phyloP scores from a whole-genome alignment of 2,888 invertebrate species.

The Ptilodon capucinus region DNA sequence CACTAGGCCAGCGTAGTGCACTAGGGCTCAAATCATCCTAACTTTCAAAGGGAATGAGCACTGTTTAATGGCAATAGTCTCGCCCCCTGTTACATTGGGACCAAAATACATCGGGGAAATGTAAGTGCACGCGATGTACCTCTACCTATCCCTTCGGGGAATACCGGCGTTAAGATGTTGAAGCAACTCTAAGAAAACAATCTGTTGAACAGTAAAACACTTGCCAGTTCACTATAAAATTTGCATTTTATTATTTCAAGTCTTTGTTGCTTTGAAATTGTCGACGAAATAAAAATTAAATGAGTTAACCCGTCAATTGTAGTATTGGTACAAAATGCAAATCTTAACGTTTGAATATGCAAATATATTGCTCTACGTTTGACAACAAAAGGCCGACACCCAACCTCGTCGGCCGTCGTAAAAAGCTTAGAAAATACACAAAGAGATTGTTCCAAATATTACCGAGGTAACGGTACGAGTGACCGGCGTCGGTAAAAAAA shows the following conservation, averaged over 20 bases:
- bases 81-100: too few species aligned
- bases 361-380: constrained; percentile 60
- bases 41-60: too few species aligned
- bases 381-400: constrained; percentile 57
- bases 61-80: too few species aligned
- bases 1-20: too few species aligned
- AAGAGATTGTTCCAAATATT: constrained; percentile 68
- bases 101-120: too few species aligned
- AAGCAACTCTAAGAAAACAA: background rate
- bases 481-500: constrained; percentile 57
- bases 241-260: constrained; percentile 67
- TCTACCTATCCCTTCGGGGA: too few species aligned
- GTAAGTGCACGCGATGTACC: too few species aligned
- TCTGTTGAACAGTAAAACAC: constrained; percentile 35
- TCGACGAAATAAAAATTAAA: constrained; percentile 54
- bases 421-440: constrained; percentile 69
- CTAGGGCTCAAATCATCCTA: too few species aligned
- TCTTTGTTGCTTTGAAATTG: constrained; percentile 53
- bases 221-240: constrained; percentile 48
- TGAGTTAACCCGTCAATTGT: constrained; percentile 54
- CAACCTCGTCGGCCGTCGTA: constrained; percentile 55
- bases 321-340: constrained; percentile 65
- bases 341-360: constrained; percentile 69
- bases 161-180: too few species aligned
- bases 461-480: constrained; percentile 57